These are phyloP conservation scores for Drosophila kuntzei DNA, from an alignment of 2,888 invertebrate genomes.

Conservation along the genomic window DNA sequence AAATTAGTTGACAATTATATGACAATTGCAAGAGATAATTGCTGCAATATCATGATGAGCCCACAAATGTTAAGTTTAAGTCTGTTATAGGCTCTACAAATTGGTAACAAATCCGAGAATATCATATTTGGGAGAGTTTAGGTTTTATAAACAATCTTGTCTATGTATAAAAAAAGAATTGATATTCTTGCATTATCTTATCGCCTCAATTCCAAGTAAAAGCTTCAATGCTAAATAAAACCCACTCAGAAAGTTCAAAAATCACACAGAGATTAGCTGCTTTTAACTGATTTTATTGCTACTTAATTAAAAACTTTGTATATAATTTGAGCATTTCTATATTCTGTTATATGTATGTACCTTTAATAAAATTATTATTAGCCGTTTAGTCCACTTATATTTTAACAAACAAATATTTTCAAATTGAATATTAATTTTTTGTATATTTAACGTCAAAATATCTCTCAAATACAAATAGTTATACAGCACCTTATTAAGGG, in stretches of 20 bases:
- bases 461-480: too few relatives aligned
- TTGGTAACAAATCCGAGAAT: not conserved
- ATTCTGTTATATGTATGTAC: not conserved
- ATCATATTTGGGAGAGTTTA: not conserved
- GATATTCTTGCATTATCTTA: not conserved
- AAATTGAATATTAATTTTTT: too few relatives aligned
- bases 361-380: not conserved
- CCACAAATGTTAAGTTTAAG: not conserved
- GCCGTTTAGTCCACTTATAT: too few relatives aligned
- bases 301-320: not conserved
- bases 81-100: not conserved
- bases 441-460: too few relatives aligned
- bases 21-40: slow-evolving; percentile 53
- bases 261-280: not conserved
- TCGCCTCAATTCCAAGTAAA: not conserved
- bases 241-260: not conserved
- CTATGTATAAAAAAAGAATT: not conserved
- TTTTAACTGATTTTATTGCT: slow-evolving; percentile 1
- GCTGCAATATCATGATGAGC: slow-evolving; percentile 6
- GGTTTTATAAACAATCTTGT: not conserved
- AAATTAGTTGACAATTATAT: slow-evolving; percentile 72
- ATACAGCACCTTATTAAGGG: too few relatives aligned
- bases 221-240: not conserved
- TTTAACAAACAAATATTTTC: too few relatives aligned
- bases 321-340: not conserved